Conservation (phyloP, 2,797 vertebrate genomes). For the Myoxocephalus aenaeus region DNA sequence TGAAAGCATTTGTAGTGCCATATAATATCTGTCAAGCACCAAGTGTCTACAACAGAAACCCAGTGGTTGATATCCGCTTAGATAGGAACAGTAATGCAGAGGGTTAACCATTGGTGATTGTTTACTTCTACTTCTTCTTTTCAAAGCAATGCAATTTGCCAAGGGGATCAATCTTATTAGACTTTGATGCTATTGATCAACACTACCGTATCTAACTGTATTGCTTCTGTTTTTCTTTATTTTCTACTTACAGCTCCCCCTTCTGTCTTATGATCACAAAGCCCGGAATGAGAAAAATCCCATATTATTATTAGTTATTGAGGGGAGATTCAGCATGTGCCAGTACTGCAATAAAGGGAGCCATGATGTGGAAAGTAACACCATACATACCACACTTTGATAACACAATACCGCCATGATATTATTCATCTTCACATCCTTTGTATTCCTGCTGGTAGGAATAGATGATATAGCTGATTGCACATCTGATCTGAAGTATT, state of each 20-base stretch:
- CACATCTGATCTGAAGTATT: conserved; percentile 27
- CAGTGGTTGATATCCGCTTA: conserved; percentile 19
- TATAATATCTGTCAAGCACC: conserved; percentile 23
- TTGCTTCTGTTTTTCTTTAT: conserved; percentile 64
- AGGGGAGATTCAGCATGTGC: conserved; percentile 57
- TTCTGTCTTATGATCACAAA: conserved; percentile 66
- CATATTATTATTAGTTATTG: conserved; percentile 48
- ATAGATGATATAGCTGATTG: conserved; percentile 48
- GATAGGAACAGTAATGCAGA: conserved; percentile 55
- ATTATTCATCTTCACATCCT: conserved; percentile 68
- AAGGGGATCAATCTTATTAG: conserved; percentile 72
- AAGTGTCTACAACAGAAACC: conserved; percentile 5
- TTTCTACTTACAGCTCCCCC: conserved; percentile 44
- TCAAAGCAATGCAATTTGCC: conserved; percentile 71
- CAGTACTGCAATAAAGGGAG: conserved; percentile 63
- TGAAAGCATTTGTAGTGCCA: background rate
- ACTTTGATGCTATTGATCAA: conserved; percentile 73
- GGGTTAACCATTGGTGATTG: conserved; percentile 23
- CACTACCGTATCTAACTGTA: conserved; percentile 65
- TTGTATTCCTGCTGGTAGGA: conserved; percentile 42
- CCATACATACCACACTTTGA: conserved; percentile 39
- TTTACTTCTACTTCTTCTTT: conserved; percentile 63
- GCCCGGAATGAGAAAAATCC: conserved; percentile 69
- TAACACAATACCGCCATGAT: conserved; percentile 56
- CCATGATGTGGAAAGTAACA: conserved; percentile 41